Evolutionary conservation across 2,888 invertebrate genomes (phyloP), one percentile per base, ranked within the genome.

Genomic region (Pristionchus entomophagus): DNA sequence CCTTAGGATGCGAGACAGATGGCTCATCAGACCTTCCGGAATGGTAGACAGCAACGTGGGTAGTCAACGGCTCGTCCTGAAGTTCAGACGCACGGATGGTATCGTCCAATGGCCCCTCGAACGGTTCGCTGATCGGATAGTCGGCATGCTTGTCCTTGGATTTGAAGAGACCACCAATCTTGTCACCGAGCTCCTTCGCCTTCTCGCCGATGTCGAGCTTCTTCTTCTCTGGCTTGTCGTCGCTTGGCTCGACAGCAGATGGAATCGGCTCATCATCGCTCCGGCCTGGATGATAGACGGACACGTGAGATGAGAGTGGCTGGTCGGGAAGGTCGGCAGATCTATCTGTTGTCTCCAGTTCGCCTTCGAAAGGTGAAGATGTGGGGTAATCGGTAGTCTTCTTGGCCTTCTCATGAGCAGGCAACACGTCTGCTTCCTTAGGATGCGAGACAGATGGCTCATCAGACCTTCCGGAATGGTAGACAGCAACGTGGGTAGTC

Each of bases 131-230:
- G 22, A 22, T 32, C 10, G 73, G 73, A 73, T 73, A 73, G 32
- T 73, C 73, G 22, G 22, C 73, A 22, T 73, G 73, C 59, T 59
- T 26, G 35, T 73, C 41, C 35, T 73, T 38, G 10, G 35, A 6
- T 29, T 73, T 73, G 41, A 73, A 73, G 19, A 73, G 32, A 29
- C 73, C 32, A 12, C 73, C 73, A 29, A 73, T 59, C 26, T 59
- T 59, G 59, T 59, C 59, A 8, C 59, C 73, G 41, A 73, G 22
- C 14, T 32, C 35, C 41, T 73, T 73, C 6, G 73, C 73, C 41
- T 73, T 73, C 19, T 73, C 73, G 5, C 35, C 35, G 41, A 73
- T 17, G 73, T 73, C 73, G 73, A 73, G 73, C 41, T 38, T 73
- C 41, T 32, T 73, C 73, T 73, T 73, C 73, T 73, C 73, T 5